Base-by-base conservation (phyloP, 1,140 invertebrate genomes). In the Aphaenogaster ashmeadi region DNA sequence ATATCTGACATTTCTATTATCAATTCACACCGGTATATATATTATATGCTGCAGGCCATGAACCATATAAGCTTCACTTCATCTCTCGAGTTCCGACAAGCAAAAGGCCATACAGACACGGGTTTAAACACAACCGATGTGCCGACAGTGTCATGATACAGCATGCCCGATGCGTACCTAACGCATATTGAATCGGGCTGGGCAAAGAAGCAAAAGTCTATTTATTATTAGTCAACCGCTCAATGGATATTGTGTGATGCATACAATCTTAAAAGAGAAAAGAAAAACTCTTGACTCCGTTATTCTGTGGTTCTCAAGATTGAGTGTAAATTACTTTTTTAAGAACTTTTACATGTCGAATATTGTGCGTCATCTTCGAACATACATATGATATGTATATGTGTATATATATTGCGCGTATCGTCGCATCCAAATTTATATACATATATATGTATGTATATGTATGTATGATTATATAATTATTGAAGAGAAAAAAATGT, bases 1-100 rank as follows among this genome's bases (percentile, higher is more conserved):
- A 80, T 87, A 71, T 7, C 41, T 89, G 38, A 89, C 80, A 84
- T 74, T 90, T 91, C 58, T 83, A 58, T 91, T 80, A 92, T 93
- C 89, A 92, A 89, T 91, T 69, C 92, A 92, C 90, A 93, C 71
- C 89, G 87, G 93, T 91, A 78, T 93, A 93, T 92, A 93, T 94
- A 90, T 95, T 95, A 90, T 95, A 92, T 95, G 93, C 94, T 95
- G 91, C 94, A 95, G 95, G 94, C 94, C 94, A 92, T 95, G 94
- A 95, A 94, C 92, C 90, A 91, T 93, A 94, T 93, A 93, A 94
- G 91, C 92, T 95, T 93, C 94, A 93, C 93, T 93, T 93, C 94
- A 90, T 93, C 92, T 93, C 93, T 93, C 94, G 92, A 94, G 93
- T 94, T 91, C 90, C 93, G 92, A 93, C 94, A 94, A 92, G 94